Percentiles rank a stretch among this genome's conserved stretches.
Evolutionary conservation across 2,888 invertebrate species (phyloP).

Genomic region (Stegophylla sp.): DNA sequence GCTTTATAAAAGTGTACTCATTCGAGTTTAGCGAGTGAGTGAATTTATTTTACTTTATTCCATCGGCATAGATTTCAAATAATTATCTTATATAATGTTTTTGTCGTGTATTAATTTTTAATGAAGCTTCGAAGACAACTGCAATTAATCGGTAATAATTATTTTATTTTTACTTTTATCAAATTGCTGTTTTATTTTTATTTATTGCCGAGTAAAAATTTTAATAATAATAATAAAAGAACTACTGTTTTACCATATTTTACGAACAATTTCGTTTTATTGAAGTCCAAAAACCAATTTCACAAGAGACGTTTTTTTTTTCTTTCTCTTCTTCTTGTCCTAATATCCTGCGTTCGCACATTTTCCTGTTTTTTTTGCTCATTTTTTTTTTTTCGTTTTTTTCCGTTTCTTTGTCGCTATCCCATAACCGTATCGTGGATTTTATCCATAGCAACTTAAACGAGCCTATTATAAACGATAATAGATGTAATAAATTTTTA

Average conservation of each 20-base stretch:
- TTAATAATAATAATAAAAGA: too few relatives aligned
- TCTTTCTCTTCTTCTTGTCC: not conserved
- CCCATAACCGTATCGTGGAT: slow-evolving; percentile 8
- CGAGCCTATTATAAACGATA: slow-evolving; percentile 33
- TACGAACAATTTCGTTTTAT: slow-evolving; percentile 21
- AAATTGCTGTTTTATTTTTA: too few relatives aligned
- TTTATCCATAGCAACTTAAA: slow-evolving; percentile 33
- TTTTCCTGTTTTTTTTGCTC: not conserved
- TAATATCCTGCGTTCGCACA: slow-evolving; percentile 32
- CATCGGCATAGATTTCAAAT: too few relatives aligned
- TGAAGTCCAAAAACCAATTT: slow-evolving; percentile 33
- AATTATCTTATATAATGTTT: too few relatives aligned
- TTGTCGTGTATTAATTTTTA: too few relatives aligned
- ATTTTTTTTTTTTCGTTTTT: not conserved
- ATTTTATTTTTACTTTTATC: too few relatives aligned
- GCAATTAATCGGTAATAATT: too few relatives aligned
- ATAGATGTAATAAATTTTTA: slow-evolving; percentile 24
- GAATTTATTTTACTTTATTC: too few relatives aligned
- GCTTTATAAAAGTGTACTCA: too few relatives aligned
- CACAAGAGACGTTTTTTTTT: not conserved
- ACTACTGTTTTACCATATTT: slow-evolving; percentile 4
- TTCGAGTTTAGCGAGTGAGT: too few relatives aligned
- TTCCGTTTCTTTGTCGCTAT: slow-evolving; percentile 15
- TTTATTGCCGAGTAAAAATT: too few relatives aligned
- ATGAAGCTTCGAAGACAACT: too few relatives aligned